A percentile compares a stretch with the other conserved stretches of the same genome.
Conservation (phyloP, 2,888 invertebrate species). For the Druceiella hillmani region DNA sequence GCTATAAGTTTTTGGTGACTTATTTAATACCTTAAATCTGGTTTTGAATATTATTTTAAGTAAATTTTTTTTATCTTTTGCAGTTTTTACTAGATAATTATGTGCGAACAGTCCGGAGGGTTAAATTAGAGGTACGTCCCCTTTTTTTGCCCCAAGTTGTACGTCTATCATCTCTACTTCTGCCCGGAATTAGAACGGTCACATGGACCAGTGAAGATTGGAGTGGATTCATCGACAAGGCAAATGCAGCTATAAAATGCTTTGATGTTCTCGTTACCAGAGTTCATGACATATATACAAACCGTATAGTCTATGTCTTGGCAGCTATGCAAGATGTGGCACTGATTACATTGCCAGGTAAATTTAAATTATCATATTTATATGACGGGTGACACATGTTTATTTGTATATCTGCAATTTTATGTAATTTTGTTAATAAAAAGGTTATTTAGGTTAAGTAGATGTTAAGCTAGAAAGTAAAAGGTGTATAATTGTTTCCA, state of each 20-base stretch:
- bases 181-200: conserved; percentile 73
- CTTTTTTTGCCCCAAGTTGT: conserved; percentile 84
- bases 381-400: background rate
- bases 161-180: conserved; percentile 72
- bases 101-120: conserved; percentile 62
- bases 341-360: conserved; percentile 71
- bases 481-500: no score
- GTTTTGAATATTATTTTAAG: no score
- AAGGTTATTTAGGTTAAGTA: no score
- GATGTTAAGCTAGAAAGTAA: no score
- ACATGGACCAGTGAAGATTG: conserved; percentile 88
- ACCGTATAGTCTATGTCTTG: conserved; percentile 83
- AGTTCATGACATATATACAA: conserved; percentile 86
- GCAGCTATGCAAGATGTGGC: conserved; percentile 83
- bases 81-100: conserved; percentile 77
- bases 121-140: conserved; percentile 85
- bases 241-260: conserved; percentile 70
- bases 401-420: conserved; percentile 7
- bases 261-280: conserved; percentile 73
- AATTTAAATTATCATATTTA: conserved; percentile 6
- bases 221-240: conserved; percentile 69
- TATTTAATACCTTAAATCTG: no score
- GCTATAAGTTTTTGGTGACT: no score
- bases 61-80: conserved; percentile 22
- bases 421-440: background rate